Evolutionary conservation across 2,113 vertebrate species (phyloP), one percentile per base, ranked within the genome.

Genomic region (Alectura lathami): DNA sequence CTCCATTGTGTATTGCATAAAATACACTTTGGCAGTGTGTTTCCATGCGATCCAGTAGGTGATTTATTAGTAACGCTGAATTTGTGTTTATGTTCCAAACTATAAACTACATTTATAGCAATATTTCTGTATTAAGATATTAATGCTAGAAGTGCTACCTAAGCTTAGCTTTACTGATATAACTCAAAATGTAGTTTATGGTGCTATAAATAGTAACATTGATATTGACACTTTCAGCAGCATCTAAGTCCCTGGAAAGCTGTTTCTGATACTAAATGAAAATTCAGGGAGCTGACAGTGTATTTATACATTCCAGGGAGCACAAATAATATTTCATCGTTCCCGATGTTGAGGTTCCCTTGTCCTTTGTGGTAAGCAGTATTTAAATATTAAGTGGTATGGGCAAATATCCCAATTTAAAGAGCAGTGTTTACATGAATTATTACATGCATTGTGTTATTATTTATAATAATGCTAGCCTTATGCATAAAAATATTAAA

Each of bases 141-240:
- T 97, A 95, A 94, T 94, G 73, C 79, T 32, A 91, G 85, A 91
- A 96, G 86, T 95, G 95, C 93, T 91, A 85, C 90, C 96, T 97
- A 95, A 94, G 93, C 96, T 95, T 94, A 93, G 93, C 89, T 83
- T 96, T 89, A 83, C 96, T 91, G 83, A 75, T 96, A 95, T 94
- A 96, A 92, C 92, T 96, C 91, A 95, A 97, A 97, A 96, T 86
- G 59, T 79, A 90, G 89, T 95, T 98, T 97, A 97, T 95, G 93
- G 92, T 14, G 32, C 94, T 97, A 94, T 98, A 97, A 97, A 97
- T 97, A 97, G 97, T 85, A 94, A 84, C 86, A 82, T 89, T 96
- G 91, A 75, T 97, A 96, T 96, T 95, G 97, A 95, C 95, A 96
- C 88, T 97, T 97, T 63, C 63, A 95, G 93, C 76, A 94, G 94